Conservation (phyloP, 2,888 invertebrate species). For the Calliscelio sp. region DNA sequence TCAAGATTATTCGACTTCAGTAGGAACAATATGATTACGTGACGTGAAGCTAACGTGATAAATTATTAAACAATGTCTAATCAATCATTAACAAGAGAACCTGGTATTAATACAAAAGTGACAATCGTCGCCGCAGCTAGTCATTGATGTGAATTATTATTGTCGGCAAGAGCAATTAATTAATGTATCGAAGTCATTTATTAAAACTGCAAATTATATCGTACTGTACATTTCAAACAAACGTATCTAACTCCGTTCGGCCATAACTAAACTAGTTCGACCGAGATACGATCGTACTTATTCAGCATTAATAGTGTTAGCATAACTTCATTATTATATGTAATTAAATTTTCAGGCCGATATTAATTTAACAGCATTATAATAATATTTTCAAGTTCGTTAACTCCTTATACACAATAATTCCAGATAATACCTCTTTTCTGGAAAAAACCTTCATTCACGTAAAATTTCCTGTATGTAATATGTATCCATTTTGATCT, state of each 20-base stretch:
- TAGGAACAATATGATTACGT: slow-evolving; percentile 6
- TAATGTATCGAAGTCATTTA: slow-evolving; percentile 58
- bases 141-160: slow-evolving; percentile 57
- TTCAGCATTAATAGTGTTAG: slow-evolving; percentile 30
- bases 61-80: slow-evolving; percentile 54
- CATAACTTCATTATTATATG: slow-evolving; percentile 37
- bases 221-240: slow-evolving; percentile 34
- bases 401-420: slow-evolving; percentile 13
- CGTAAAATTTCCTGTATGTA: no score
- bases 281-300: slow-evolving; percentile 47
- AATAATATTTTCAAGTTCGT: slow-evolving; percentile 36
- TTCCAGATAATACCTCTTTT: not conserved
- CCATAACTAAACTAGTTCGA: slow-evolving; percentile 47
- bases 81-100: slow-evolving; percentile 52
- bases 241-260: slow-evolving; percentile 11
- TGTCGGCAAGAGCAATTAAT: slow-evolving; percentile 48
- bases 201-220: slow-evolving; percentile 61
- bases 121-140: slow-evolving; percentile 46
- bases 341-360: slow-evolving; percentile 36
- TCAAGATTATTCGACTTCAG: not conserved
- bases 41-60: slow-evolving; percentile 28
- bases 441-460: not conserved
- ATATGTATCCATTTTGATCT: not conserved
- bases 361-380: slow-evolving; percentile 32
- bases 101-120: slow-evolving; percentile 35